Evolutionary conservation across 2,888 invertebrate genomes (phyloP), one percentile per base, ranked within the genome.

Genomic region (Bombylius discolor): DNA sequence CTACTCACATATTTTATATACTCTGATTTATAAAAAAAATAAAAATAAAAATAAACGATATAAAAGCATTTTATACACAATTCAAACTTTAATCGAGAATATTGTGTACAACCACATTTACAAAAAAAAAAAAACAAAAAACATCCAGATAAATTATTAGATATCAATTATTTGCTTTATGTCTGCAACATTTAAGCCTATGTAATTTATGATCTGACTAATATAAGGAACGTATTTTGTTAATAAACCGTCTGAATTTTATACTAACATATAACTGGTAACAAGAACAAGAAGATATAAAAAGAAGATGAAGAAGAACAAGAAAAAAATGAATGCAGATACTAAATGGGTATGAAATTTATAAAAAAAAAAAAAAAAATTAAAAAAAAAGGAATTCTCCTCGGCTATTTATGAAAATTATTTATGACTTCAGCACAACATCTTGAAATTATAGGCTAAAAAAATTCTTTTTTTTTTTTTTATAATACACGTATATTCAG

Each of bases 141-240:
- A 52, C 55, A 53, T 51, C 54, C 53, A 58, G 58, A 58, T 58
- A 59, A 59, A 56, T 59, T 59, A 59, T 59, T 59, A 59, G 59
- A 58, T 59, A 59, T 59, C 59, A 59, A 59, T 59, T 59, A 59
- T 59, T 59, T 59, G 53, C 59, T 58, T 59, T 59, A 59, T 59
- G 59, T 59, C 59, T 59, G 59, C 59, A 59, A 55, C 59, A 56
- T 59, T 59, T 59, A 59, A 59, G 58, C 57, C 48, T 44, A 54
- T 52, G 50, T 59, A 57, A 59, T 59, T 59, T 59, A 59, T 59
- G 49, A 50, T 52, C 50, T 52, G 52, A 48, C 58, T 57, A 59
- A 59, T 59, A 58, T 57, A 49, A 48, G 55, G 52, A 59, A 54
- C 48, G 51, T 13, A 49, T 56, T 59, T 58, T 58, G 59, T 58